These are phyloP conservation scores for Hippocampus zosterae DNA, from an alignment of 2,113 vertebrate species.

Conservation along the genomic window DNA sequence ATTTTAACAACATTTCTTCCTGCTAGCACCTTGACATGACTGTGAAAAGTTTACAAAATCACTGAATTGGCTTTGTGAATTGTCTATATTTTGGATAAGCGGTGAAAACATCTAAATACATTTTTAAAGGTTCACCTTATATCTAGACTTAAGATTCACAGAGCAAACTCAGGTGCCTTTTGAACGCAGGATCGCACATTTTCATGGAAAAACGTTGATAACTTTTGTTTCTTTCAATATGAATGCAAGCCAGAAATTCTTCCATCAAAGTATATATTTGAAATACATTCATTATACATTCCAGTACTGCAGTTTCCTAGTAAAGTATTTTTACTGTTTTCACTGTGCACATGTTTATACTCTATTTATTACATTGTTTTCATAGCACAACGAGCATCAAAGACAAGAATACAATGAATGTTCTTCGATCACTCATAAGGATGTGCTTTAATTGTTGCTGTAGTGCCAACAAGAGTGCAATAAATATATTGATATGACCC, in stretches of 20 bases:
- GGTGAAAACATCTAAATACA: neutral
- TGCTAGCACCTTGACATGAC: constrained; percentile 19
- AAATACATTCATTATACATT: constrained; percentile 31
- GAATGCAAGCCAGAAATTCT: constrained; percentile 7
- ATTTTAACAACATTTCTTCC: constrained; percentile 20
- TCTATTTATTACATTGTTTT: constrained; percentile 44
- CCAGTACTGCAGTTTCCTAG: constrained; percentile 24
- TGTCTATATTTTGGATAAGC: neutral
- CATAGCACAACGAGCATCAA: constrained; percentile 16
- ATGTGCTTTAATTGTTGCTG: constrained; percentile 59
- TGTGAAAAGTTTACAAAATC: neutral
- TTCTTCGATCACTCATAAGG: constrained; percentile 47
- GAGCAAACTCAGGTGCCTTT: constrained; percentile 57
- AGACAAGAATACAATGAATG: constrained; percentile 50
- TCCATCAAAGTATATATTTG: constrained; percentile 32
- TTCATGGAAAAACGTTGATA: constrained; percentile 8
- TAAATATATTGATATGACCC: constrained; percentile 53
- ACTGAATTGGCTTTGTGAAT: constrained; percentile 1
- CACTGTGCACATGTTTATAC: constrained; percentile 43
- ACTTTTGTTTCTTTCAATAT: constrained; percentile 4
- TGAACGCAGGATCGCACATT: constrained; percentile 16
- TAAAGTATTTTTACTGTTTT: constrained; percentile 37
- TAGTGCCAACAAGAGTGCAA: constrained; percentile 63
- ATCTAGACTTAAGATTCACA: constrained; percentile 8
- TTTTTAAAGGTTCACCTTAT: neutral